Percentiles rank a stretch among this genome's conserved stretches.
phyloP scores from a whole-genome alignment of 2,113 vertebrate species.

The Pithys albifrons region DNA sequence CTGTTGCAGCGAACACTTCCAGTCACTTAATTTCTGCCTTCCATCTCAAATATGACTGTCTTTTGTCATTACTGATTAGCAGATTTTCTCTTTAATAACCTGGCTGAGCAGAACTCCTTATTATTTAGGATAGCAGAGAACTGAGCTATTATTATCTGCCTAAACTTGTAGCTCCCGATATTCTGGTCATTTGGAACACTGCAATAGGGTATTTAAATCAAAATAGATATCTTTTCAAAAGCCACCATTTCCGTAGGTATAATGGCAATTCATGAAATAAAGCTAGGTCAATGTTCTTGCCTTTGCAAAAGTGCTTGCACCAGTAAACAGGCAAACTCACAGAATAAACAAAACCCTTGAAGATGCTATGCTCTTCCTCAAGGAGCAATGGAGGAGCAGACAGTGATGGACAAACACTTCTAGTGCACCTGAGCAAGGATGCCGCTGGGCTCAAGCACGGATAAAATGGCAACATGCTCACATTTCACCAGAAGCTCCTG shows the following conservation, averaged over 20 bases:
- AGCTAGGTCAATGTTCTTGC: not conserved
- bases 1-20: not conserved
- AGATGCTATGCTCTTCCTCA: not conserved
- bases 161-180: not conserved
- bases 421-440: not conserved
- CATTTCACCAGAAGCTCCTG: not conserved
- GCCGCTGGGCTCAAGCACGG: not conserved
- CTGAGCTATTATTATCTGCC: not conserved
- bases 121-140: not conserved
- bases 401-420: not conserved
- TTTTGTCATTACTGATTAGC: not conserved
- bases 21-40: not conserved
- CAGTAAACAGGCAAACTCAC: not conserved
- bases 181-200: not conserved
- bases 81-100: not conserved
- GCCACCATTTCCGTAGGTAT: not conserved
- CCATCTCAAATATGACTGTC: not conserved
- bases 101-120: not conserved
- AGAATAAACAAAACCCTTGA: not conserved
- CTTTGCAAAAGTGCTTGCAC: not conserved
- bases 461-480: not conserved
- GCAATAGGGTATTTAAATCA: not conserved
- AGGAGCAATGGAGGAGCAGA: not conserved
- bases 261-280: not conserved
- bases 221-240: not conserved